Percentiles rank a stretch among this genome's conserved stretches.
Evolutionary conservation across 2,113 vertebrate genomes (phyloP).

Genomic region (Odontophorus gujanensis): DNA sequence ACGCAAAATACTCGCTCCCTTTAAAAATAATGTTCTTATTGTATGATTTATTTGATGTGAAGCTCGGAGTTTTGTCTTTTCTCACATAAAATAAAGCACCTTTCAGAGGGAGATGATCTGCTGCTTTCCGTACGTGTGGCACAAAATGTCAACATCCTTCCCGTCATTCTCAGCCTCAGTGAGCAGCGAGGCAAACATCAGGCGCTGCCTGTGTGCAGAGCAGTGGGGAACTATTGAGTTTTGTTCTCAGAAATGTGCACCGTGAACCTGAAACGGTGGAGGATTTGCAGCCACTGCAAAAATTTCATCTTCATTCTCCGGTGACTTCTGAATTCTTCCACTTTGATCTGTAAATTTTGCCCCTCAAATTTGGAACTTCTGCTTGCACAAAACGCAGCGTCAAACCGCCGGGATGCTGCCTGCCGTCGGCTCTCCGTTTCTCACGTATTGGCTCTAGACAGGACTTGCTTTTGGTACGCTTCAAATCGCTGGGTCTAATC

Average conservation of each 20-base stretch:
- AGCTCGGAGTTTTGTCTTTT: slow-evolving; percentile 61
- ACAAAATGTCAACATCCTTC: slow-evolving; percentile 67
- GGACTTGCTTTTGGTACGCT: neutral
- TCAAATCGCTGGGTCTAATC: slow-evolving; percentile 23
- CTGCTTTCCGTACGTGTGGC: slow-evolving; percentile 30
- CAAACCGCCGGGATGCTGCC: neutral
- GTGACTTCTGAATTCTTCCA: neutral
- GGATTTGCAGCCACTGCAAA: slow-evolving; percentile 6
- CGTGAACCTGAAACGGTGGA: neutral
- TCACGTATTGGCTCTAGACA: neutral
- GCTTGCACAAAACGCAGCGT: neutral
- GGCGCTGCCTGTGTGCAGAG: slow-evolving; percentile 1
- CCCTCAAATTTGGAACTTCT: neutral
- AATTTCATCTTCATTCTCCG: neutral
- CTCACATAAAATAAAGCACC: slow-evolving; percentile 61
- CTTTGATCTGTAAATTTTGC: slow-evolving; percentile 19
- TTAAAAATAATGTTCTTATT: slow-evolving; percentile 71
- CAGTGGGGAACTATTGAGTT: slow-evolving; percentile 23
- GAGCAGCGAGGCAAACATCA: slow-evolving; percentile 56
- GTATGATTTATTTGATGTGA: slow-evolving; percentile 68
- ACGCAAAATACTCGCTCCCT: slow-evolving; percentile 63
- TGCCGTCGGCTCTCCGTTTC: neutral
- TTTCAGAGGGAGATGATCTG: slow-evolving; percentile 61
- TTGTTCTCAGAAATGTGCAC: slow-evolving; percentile 38
- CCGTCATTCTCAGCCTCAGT: slow-evolving; percentile 52